Evolutionary conservation across 2,888 invertebrate genomes (phyloP).

Genomic region (Catotricha subobsoleta): DNA sequence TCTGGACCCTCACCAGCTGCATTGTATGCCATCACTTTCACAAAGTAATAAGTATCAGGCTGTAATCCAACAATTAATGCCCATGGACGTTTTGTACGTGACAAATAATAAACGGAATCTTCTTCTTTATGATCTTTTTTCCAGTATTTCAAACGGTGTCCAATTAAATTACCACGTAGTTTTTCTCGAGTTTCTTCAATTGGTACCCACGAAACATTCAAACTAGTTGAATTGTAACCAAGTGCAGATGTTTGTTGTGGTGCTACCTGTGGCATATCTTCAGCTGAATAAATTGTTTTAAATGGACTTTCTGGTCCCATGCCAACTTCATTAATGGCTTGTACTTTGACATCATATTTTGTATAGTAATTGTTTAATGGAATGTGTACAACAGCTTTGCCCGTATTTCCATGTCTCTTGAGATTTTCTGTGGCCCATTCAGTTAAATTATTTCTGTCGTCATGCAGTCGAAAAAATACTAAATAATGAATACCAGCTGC

Average conservation of each 20-base stretch:
- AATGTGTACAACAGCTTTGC: conserved; percentile 60
- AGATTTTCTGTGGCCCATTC: conserved; percentile 56
- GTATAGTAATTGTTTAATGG: conserved; percentile 60
- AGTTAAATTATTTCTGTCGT: conserved; percentile 27
- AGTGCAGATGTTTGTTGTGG: conserved; percentile 63
- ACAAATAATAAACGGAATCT: conserved; percentile 66
- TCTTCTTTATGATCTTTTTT: conserved; percentile 54
- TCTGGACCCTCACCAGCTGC: conserved; percentile 91
- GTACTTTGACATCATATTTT: conserved; percentile 69
- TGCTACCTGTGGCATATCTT: conserved; percentile 82
- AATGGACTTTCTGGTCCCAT: conserved; percentile 64
- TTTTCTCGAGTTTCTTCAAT: conserved; percentile 68
- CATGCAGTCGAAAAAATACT: conserved; percentile 66
- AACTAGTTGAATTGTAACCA: conserved; percentile 78
- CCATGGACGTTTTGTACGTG: conserved; percentile 65
- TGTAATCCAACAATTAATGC: conserved; percentile 84
- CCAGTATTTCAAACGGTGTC: conserved; percentile 92
- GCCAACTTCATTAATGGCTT: conserved; percentile 64
- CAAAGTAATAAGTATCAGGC: conserved; percentile 82
- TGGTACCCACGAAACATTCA: conserved; percentile 81
- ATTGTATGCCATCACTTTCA: conserved; percentile 92
- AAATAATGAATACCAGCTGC: conserved; percentile 80
- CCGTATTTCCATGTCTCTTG: conserved; percentile 48
- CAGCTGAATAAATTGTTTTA: conserved; percentile 63
- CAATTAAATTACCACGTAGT: conserved; percentile 76